Base-by-base conservation (phyloP, 2,888 invertebrate genomes). In the Nematopogon swammerdamellus region DNA sequence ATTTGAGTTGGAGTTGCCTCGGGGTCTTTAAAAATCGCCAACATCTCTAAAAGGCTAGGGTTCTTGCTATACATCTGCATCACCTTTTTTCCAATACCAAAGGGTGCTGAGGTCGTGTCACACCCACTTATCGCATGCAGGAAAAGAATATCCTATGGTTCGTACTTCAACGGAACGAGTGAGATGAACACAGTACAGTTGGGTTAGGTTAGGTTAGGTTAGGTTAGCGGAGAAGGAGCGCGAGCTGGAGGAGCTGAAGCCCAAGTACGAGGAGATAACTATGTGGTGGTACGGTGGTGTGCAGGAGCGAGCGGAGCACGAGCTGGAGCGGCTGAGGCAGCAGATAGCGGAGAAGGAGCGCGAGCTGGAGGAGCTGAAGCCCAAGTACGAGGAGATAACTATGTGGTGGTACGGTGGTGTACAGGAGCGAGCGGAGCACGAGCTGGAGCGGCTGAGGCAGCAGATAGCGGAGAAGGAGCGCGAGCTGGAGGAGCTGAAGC, bases 191-290 rank as follows among this genome's bases (percentile, higher is more conserved):
- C n/a, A n/a, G n/a, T n/a, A n/a, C n/a, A n/a, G n/a, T n/a, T n/a
- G n/a, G n/a, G n/a, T n/a, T n/a, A n/a, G n/a, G n/a, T n/a, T n/a
- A n/a, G n/a, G n/a, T n/a, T n/a, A n/a, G n/a, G n/a, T n/a, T n/a
- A n/a, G n/a, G n/a, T n/a, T n/a, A n/a, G n/a, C n/a, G n/a, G 91
- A 92, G 61, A 95, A 96, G 54, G 93, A 97, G 67, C 86, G 87
- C 1, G 93, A 96, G 60, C 74, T 99, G 44, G 93, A 96, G 62
- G 87, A 89, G 52, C 83, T 98, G 0, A 92, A 92, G 62, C n/a
- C n/a, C n/a, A n/a, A n/a, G n/a, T 99, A 97, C 70, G 96, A 97
- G 65, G 88, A 90, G 57, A 91, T 96, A 87, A n/a, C n/a, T n/a
- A n/a, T n/a, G n/a, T n/a, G n/a, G n/a, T n/a, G n/a, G n/a, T n/a